A percentile compares a stretch with the other conserved stretches of the same genome.
phyloP scores from a whole-genome alignment of 2,888 invertebrate genomes.

The Sesia bembeciformis region DNA sequence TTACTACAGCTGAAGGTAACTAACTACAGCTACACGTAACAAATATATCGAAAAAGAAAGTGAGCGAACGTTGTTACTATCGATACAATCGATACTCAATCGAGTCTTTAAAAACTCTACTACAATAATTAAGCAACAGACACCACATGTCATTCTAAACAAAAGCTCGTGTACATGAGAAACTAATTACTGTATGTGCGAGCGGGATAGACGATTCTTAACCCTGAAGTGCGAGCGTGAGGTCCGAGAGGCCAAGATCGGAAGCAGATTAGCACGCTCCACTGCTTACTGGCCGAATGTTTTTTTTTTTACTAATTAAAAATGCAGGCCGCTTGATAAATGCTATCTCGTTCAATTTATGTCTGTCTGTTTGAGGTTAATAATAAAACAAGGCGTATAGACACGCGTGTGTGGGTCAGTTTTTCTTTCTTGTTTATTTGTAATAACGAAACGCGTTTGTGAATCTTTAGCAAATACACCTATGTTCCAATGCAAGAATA shows the following conservation, averaged over 20 bases:
- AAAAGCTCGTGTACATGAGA: constrained; percentile 61
- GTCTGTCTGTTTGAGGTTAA: constrained; percentile 28
- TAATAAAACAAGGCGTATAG: constrained; percentile 4
- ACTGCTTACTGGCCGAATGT: constrained; percentile 61
- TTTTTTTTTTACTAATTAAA: constrained; percentile 63
- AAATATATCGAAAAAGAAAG: no score
- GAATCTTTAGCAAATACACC: no score
- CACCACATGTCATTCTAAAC: constrained; percentile 68
- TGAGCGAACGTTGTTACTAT: background rate
- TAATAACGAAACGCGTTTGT: background rate
- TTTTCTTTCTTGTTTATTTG: background rate
- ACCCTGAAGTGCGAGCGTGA: constrained; percentile 23
- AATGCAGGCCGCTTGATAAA: constrained; percentile 59
- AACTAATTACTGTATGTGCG: constrained; percentile 54
- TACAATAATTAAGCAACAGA: constrained; percentile 52
- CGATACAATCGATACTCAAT: constrained; percentile 32
- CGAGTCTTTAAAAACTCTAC: constrained; percentile 33
- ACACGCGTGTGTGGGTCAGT: constrained; percentile 6
- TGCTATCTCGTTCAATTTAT: constrained; percentile 53
- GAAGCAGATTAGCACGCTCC: constrained; percentile 67
- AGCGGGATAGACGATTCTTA: constrained; percentile 22
- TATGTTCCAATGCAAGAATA: no score
- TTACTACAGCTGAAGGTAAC: no score
- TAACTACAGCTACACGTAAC: no score
- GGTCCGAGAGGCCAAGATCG: constrained; percentile 37